A percentile compares a stretch with the other conserved stretches of the same genome.
phyloP scores from a whole-genome alignment of 2,113 vertebrate species.

The Andinoacara biseriatus region DNA sequence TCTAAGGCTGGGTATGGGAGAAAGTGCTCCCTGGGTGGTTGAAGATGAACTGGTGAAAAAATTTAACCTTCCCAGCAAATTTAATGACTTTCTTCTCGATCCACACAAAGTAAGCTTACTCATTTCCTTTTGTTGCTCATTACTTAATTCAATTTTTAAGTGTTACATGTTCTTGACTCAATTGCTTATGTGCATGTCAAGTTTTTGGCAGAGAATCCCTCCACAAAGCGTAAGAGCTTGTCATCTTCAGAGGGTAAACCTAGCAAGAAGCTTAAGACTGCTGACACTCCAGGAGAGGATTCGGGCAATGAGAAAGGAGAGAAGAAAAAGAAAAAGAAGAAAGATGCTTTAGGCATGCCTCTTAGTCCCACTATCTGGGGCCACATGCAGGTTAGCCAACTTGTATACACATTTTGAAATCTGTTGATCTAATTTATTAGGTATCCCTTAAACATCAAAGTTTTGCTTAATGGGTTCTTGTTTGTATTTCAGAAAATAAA shows the following conservation, averaged over 20 bases:
- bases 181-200: conserved; percentile 53
- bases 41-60: conserved; percentile 96
- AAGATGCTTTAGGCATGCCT: conserved; percentile 80
- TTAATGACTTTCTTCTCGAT: conserved; percentile 95
- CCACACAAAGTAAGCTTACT: conserved; percentile 90
- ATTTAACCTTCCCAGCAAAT: conserved; percentile 94
- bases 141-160: not conserved
- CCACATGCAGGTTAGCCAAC: conserved; percentile 83
- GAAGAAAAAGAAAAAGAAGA: conserved; percentile 77
- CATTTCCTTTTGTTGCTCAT: not conserved
- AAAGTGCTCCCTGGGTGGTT: conserved; percentile 96
- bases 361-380: conserved; percentile 92
- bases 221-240: conserved; percentile 88
- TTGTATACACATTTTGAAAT: not conserved
- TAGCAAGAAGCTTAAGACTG: conserved; percentile 85
- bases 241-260: conserved; percentile 87
- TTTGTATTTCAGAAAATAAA: conserved; percentile 84
- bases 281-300: conserved; percentile 74
- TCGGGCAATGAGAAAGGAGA: conserved; percentile 74
- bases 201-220: conserved; percentile 95
- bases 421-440: not conserved
- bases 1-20: conserved; percentile 88
- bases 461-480: not conserved
- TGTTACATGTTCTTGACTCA: not conserved
- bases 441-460: not conserved